Base-by-base conservation (phyloP, 2,113 vertebrate species). In the Phycodurus eques region DNA sequence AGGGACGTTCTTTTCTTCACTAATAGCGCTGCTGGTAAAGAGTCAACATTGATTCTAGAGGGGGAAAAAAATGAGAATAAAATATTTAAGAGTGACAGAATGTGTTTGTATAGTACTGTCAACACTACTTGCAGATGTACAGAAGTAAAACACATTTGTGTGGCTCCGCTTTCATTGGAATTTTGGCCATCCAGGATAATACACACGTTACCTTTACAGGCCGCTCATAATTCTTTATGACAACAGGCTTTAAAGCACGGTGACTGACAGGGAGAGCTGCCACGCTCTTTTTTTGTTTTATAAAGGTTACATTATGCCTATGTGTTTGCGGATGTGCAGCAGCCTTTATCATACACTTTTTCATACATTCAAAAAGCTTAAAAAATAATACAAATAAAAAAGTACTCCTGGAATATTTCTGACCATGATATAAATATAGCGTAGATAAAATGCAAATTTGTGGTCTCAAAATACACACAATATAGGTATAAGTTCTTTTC, bases 231-330 rank as follows among this genome's bases (percentile, higher is more conserved):
- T 57, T 78, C 65, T 54, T 27, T 6, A 7, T 80, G 83, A 88
- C 71, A 78, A 80, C 80, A 72, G 80, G 75, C 57, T 80, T 74
- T 80, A 62, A 80, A 70, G 47, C 54, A 51, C n/a, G 15, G 46
- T 77, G 33, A 61, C 68, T 70, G 61, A 75, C 54, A 61, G 63
- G 59, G 43, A 75, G 69, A 39, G 51, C 46, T 11, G 20, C 54
- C 31, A 3, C 70, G 51, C 66, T 67, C n/a, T 67, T 43, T 31
- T 66, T n/a, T 42, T 67, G 19, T 67, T 43, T 31, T 66, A 15
- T 42, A 54, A 51, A 42, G 60, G n/a, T 71, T 42, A 12, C 47
- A 11, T 39, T 6, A 22, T 27, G 27, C 12, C 27, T 59, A 27
- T 74, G 60, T 60, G 51, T 71, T 8, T 68, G 33, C 19, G 69